Evolutionary conservation across 2,888 invertebrate species (phyloP).

Genomic region (Hermaeophaga mercurialis): DNA sequence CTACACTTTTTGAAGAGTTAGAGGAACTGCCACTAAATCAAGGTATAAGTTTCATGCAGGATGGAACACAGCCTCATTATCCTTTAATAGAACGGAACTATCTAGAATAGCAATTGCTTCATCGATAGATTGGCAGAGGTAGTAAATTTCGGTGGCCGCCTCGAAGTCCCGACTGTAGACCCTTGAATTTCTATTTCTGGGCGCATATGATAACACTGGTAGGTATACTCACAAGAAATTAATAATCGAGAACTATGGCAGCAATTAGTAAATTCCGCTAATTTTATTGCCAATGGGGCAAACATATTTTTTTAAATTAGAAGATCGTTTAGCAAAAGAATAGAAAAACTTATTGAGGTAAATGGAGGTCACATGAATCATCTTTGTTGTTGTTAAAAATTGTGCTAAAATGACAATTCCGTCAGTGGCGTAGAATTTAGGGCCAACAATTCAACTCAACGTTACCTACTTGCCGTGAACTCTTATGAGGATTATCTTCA

Average conservation of each 20-base stretch:
- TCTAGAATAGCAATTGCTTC: conserved; percentile 6
- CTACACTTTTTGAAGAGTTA: no score
- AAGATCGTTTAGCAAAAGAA: background rate
- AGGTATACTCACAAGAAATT: background rate
- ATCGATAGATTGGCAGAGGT: conserved; percentile 9
- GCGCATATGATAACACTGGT: background rate
- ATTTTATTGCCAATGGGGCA: background rate
- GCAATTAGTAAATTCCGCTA: background rate
- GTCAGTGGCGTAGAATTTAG: no score
- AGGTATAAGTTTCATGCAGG: conserved; percentile 6
- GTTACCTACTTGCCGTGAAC: no score
- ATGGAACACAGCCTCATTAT: conserved; percentile 11
- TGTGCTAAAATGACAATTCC: no score
- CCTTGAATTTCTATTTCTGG: background rate
- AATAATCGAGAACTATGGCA: background rate
- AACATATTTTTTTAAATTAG: conserved; percentile 3
- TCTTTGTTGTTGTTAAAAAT: no score
- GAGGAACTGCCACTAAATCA: background rate
- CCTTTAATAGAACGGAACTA: conserved; percentile 7
- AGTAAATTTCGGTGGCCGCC: conserved; percentile 7
- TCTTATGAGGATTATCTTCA: no score
- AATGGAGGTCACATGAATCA: background rate
- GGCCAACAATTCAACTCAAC: no score
- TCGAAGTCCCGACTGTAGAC: background rate
- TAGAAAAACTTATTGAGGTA: background rate